These are phyloP conservation scores for Megaptera novaeangliae DNA, from an alignment of 2,113 vertebrate genomes.

Conservation along the genomic window DNA sequence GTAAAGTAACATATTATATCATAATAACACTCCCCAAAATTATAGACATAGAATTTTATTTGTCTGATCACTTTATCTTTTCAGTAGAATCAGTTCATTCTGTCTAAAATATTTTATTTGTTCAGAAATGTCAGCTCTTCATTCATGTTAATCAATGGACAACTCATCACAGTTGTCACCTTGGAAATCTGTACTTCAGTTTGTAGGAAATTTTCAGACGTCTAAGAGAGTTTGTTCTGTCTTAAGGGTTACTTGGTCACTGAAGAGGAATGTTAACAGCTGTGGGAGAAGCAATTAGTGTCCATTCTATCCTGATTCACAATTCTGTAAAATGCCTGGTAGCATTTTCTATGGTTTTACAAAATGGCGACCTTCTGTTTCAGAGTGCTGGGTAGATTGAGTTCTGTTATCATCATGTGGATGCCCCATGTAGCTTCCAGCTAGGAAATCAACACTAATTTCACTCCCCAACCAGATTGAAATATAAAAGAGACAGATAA, in stretches of 20 bases:
- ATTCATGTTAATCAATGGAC: slow-evolving; percentile 13
- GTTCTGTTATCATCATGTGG: slow-evolving; percentile 26
- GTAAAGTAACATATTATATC: background rate
- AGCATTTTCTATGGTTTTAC: slow-evolving; percentile 65
- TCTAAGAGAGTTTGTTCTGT: slow-evolving; percentile 58
- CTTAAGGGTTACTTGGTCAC: slow-evolving; percentile 65
- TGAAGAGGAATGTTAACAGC: slow-evolving; percentile 70
- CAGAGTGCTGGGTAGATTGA: slow-evolving; percentile 33
- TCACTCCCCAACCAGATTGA: slow-evolving; percentile 59
- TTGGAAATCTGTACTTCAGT: slow-evolving; percentile 41
- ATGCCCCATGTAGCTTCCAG: slow-evolving; percentile 69
- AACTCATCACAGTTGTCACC: slow-evolving; percentile 23
- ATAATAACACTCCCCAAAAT: background rate
- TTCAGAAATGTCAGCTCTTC: background rate
- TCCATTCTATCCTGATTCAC: slow-evolving; percentile 74
- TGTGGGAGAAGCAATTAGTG: slow-evolving; percentile 75
- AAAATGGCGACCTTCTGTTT: slow-evolving; percentile 75
- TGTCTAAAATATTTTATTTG: slow-evolving; percentile 2
- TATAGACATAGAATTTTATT: slow-evolving; percentile 34
- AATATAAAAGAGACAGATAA: slow-evolving; percentile 74
- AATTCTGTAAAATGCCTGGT: slow-evolving; percentile 69
- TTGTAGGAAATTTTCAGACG: slow-evolving; percentile 51
- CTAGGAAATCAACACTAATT: slow-evolving; percentile 67
- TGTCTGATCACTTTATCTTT: background rate
- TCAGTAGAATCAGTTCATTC: background rate